Evolutionary conservation across 2,797 vertebrate genomes (phyloP).

Genomic region (Coracias cyanogaster): DNA sequence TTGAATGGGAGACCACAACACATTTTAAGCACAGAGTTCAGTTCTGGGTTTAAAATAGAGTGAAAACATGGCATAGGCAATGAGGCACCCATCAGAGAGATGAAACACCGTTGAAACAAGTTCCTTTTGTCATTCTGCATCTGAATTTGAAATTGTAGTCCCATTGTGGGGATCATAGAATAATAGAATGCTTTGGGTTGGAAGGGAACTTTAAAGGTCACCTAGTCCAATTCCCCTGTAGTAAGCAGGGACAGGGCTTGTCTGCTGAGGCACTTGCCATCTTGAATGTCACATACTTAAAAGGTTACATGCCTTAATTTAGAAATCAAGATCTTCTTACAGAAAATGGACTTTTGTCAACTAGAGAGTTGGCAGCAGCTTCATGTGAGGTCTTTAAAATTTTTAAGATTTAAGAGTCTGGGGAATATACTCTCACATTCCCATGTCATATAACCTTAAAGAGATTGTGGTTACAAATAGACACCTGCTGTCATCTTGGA

Average conservation of each 20-base stretch:
- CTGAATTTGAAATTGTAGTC: neutral
- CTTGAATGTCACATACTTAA: neutral
- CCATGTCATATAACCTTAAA: neutral
- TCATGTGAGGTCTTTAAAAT: neutral
- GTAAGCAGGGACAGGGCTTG: neutral
- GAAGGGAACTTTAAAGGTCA: neutral
- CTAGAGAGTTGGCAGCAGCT: neutral
- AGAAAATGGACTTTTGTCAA: neutral
- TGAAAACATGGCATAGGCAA: neutral
- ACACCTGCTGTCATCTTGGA: neutral
- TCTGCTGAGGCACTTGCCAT: neutral
- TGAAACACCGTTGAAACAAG: neutral
- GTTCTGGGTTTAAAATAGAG: neutral
- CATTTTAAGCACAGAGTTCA: neutral
- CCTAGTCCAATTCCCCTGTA: neutral
- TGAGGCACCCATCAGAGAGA: neutral
- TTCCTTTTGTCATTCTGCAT: neutral
- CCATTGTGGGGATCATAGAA: neutral
- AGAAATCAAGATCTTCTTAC: neutral
- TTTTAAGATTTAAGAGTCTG: neutral
- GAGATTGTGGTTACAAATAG: neutral
- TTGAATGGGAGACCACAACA: neutral
- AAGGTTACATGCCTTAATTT: neutral
- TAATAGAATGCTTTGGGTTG: neutral
- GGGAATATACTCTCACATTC: neutral